phyloP scores from a whole-genome alignment of 2,888 invertebrate species.

The Harpalus rubripes region DNA sequence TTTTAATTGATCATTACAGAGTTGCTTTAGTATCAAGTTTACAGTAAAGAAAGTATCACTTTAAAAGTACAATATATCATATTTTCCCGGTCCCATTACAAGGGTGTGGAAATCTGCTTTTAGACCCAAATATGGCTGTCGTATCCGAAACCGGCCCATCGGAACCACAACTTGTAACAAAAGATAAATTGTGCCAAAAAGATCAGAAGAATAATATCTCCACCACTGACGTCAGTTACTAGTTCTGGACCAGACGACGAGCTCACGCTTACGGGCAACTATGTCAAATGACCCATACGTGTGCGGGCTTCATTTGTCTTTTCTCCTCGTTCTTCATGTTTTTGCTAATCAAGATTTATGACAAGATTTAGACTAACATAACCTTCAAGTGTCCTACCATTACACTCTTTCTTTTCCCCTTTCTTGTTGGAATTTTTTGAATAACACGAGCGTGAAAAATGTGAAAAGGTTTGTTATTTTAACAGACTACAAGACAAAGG shows the following conservation, averaged over 20 bases:
- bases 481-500: conserved; percentile 36
- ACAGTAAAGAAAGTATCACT: no score
- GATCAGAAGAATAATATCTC: not conserved
- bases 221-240: not conserved
- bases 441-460: conserved; percentile 22
- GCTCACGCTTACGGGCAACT: not conserved
- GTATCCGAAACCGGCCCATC: no score
- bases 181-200: not conserved
- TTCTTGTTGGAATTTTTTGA: conserved; percentile 37
- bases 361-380: conserved; percentile 8
- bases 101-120: no score
- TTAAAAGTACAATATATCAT: no score
- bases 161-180: no score
- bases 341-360: conserved; percentile 49
- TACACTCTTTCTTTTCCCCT: not conserved
- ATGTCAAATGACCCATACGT: conserved; percentile 52
- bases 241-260: not conserved
- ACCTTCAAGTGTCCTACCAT: conserved; percentile 29
- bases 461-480: conserved; percentile 6
- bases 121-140: no score
- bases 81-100: no score
- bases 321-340: conserved; percentile 24
- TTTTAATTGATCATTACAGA: no score
- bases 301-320: conserved; percentile 45
- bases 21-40: no score